These are phyloP conservation scores for Aelia acuminata DNA, from an alignment of 2,888 invertebrate species.

Conservation along the genomic window DNA sequence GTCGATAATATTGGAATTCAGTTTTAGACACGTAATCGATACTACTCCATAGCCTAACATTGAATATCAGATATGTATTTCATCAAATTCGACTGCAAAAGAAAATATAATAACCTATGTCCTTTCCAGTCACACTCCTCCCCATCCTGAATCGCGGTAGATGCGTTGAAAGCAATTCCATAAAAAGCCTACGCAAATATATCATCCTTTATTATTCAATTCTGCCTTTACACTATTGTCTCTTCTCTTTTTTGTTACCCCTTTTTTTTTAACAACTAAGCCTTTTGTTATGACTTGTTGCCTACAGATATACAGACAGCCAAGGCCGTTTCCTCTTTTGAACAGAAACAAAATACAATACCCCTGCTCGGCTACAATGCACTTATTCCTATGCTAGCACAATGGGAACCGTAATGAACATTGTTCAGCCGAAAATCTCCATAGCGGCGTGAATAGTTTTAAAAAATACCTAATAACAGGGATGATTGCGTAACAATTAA, in stretches of 20 bases:
- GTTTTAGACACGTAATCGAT: too few species aligned
- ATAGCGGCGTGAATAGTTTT: conserved; percentile 31
- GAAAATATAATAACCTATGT: not conserved
- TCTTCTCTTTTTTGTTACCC: conserved; percentile 22
- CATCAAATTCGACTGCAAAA: not conserved
- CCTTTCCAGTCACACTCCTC: not conserved
- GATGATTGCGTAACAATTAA: conserved; percentile 51
- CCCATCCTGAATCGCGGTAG: not conserved
- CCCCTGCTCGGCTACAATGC: conserved; percentile 52
- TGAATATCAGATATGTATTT: too few species aligned
- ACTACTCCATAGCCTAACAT: too few species aligned
- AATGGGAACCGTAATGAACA: conserved; percentile 58
- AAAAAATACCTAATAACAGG: conserved; percentile 34
- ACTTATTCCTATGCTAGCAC: conserved; percentile 51
- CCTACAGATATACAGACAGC: conserved; percentile 35
- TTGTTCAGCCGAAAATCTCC: conserved; percentile 54
- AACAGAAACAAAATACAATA: conserved; percentile 48
- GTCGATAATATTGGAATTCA: too few species aligned
- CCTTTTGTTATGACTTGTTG: conserved; percentile 53
- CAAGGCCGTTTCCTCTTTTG: conserved; percentile 54
- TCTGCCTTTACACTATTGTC: conserved; percentile 41
- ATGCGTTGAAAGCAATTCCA: not conserved
- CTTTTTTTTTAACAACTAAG: conserved; percentile 48
- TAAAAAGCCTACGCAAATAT: conserved; percentile 32
- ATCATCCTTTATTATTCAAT: conserved; percentile 48